phyloP scores from a whole-genome alignment of 2,888 invertebrate species.

The Arctia plantaginis region DNA sequence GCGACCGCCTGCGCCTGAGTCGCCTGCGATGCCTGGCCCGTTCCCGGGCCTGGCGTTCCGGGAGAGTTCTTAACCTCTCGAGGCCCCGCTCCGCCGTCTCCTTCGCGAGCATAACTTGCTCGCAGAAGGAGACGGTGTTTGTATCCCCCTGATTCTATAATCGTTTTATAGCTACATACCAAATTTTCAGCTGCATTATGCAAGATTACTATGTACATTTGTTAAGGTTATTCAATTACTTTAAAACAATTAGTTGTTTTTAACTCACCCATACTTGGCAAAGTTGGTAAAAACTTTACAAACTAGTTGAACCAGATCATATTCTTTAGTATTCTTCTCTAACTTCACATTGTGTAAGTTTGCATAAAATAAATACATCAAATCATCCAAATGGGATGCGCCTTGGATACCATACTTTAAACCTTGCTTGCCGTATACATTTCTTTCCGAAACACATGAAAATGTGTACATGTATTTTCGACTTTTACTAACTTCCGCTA shows the following conservation, averaged over 20 bases:
- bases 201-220: too few relatives aligned
- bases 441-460: constrained; percentile 62
- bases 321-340: constrained; percentile 59
- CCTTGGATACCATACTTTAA: constrained; percentile 59
- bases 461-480: constrained; percentile 48
- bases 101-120: too few relatives aligned
- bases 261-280: constrained; percentile 63
- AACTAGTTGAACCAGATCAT: constrained; percentile 61
- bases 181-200: too few relatives aligned
- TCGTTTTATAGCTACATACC: too few relatives aligned
- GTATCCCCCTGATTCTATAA: too few relatives aligned
- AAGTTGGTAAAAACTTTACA: constrained; percentile 70
- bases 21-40: too few relatives aligned
- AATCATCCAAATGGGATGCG: constrained; percentile 68
- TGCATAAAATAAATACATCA: constrained; percentile 68
- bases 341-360: constrained; percentile 55
- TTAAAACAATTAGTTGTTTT: background rate
- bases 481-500: constrained; percentile 34
- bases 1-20: too few relatives aligned
- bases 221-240: background rate
- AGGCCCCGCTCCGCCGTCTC: too few relatives aligned
- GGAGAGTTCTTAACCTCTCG: too few relatives aligned
- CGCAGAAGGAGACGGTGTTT: too few relatives aligned
- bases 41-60: too few relatives aligned
- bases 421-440: constrained; percentile 57